phyloP scores from a whole-genome alignment of 53 echinoderm and acorn worm species.

The Echinometra lucunter region DNA sequence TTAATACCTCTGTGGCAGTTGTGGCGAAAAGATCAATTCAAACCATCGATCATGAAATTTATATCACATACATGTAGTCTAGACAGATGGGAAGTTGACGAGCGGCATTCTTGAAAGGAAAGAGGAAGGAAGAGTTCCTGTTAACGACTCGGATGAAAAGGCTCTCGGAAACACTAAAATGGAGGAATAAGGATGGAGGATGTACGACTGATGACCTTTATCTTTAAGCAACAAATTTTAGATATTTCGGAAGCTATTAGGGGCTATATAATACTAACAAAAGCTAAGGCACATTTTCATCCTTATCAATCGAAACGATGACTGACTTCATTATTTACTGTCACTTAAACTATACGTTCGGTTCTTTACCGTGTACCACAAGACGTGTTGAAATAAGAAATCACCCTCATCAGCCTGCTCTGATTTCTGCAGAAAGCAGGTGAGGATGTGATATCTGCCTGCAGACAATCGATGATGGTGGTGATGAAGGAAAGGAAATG shows the following conservation, averaged over 20 bases:
- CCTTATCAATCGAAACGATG: not conserved
- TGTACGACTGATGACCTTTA: not conserved
- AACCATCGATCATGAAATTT: not conserved
- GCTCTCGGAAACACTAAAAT: not conserved
- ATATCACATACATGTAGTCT: not conserved
- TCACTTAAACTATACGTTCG: too few species aligned
- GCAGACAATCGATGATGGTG: not conserved
- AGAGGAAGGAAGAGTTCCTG: not conserved
- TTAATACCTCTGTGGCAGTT: not conserved
- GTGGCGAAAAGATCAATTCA: not conserved
- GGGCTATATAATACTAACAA: not conserved
- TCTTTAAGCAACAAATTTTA: not conserved
- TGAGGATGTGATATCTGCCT: constrained; percentile 1
- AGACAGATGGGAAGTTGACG: not conserved
- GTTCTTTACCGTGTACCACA: not conserved
- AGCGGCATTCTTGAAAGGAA: not conserved
- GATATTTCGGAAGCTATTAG: not conserved
- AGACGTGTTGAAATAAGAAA: not conserved
- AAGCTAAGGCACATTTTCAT: not conserved
- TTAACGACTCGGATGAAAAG: not conserved
- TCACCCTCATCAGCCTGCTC: not conserved
- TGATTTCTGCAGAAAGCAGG: not conserved
- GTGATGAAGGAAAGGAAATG: not conserved
- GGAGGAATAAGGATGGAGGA: not conserved
- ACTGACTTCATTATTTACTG: not conserved